phyloP scores from a whole-genome alignment of 2,113 vertebrate genomes.

The Pteropus alecto region DNA sequence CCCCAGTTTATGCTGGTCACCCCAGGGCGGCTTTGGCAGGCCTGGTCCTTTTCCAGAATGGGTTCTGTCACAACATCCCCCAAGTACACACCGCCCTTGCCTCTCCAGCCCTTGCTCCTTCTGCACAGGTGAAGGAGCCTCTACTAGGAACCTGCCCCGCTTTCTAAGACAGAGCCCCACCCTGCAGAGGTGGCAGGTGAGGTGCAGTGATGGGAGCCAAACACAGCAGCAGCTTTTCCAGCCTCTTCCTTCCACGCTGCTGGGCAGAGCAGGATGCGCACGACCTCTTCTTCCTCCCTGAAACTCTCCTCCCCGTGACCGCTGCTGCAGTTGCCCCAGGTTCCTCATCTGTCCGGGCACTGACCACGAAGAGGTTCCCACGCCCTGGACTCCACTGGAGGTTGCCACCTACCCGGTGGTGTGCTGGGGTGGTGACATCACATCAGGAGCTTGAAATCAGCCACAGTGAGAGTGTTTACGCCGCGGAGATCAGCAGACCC shows the following conservation, averaged over 20 bases:
- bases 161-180: background rate
- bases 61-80: background rate
- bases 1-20: background rate
- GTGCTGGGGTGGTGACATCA: background rate
- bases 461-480: background rate
- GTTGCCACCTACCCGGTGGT: rapidly evolving
- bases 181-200: background rate
- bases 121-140: background rate
- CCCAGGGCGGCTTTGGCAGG: background rate
- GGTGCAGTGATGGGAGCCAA: background rate
- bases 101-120: background rate
- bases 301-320: background rate
- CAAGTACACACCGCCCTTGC: rapidly evolving
- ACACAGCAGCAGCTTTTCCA: background rate
- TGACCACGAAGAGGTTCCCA: background rate
- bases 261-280: background rate
- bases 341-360: background rate
- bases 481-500: background rate
- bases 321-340: background rate
- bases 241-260: background rate
- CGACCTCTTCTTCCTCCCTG: background rate
- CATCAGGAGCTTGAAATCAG: background rate
- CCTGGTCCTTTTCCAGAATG: background rate
- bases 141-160: background rate
- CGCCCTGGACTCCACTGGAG: background rate